Percentiles rank a stretch among this genome's conserved stretches.
These are phyloP conservation scores for Campoplex capitator DNA, from an alignment of 2,888 invertebrate genomes.

Conservation along the genomic window DNA sequence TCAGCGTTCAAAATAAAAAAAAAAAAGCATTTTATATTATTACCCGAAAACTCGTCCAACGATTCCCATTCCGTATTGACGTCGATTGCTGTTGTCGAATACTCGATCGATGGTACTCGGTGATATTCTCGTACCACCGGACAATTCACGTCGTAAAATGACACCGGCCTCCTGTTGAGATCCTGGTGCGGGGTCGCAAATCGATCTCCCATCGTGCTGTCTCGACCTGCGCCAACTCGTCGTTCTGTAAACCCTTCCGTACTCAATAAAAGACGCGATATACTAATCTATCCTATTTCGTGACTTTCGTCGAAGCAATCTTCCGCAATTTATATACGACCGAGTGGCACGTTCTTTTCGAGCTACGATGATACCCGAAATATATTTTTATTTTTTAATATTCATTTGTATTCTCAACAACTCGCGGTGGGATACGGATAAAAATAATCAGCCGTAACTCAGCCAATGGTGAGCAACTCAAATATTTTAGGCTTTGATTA, in stretches of 20 bases:
- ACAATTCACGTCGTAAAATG: slow-evolving; percentile 77
- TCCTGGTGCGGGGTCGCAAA: slow-evolving; percentile 69
- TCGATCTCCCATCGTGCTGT: slow-evolving; percentile 73
- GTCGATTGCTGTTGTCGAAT: slow-evolving; percentile 95
- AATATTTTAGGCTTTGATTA: neutral
- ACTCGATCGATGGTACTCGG: slow-evolving; percentile 93
- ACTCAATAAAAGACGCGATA: slow-evolving; percentile 67
- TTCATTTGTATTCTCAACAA: neutral
- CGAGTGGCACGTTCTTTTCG: neutral
- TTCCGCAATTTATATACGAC: slow-evolving; percentile 28
- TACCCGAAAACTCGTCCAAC: slow-evolving; percentile 92
- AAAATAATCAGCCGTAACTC: neutral
- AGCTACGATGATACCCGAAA: neutral
- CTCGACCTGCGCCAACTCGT: slow-evolving; percentile 81
- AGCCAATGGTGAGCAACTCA: neutral
- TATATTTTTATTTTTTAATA: neutral
- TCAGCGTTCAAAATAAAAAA: neutral
- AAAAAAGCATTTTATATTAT: slow-evolving; percentile 70
- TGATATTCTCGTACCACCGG: slow-evolving; percentile 90
- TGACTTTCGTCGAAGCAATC: slow-evolving; percentile 21
- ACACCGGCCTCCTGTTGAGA: slow-evolving; percentile 74
- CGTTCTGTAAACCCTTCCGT: slow-evolving; percentile 79
- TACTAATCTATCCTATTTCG: slow-evolving; percentile 43
- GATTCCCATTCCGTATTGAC: slow-evolving; percentile 94
- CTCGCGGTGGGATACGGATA: neutral